Evolutionary conservation across 2,888 invertebrate species (phyloP), one percentile per base, ranked within the genome.

Genomic region (Drosophila prolongata): DNA sequence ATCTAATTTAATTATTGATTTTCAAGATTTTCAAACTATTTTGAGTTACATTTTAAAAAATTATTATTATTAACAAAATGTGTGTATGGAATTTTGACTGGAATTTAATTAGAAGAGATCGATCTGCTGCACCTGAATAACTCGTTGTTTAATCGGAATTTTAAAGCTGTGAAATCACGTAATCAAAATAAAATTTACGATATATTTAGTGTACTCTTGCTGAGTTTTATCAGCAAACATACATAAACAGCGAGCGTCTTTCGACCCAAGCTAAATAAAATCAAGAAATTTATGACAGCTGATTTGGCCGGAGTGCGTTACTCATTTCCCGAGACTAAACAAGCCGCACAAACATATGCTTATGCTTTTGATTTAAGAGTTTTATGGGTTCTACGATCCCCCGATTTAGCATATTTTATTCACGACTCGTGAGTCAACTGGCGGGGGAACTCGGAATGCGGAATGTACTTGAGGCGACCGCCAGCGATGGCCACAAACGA

Each of bases 241-340:
- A 62, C 52, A 47, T 35, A 68, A 68, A 69, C 42, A 62, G 35
- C 47, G 61, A 64, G 52, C 78, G 80, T 65, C 68, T 75, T 69
- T 68, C 68, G 79, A 73, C 75, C 64, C 44, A 30, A 40, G 53
- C n/a, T 13, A 67, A 67, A 87, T 82, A 82, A 82, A 82, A 55
- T 74, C 53, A 19, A 57, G 77, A 67, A 79, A 66, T 81, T 82
- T 84, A 83, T 87, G 79, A 55, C 66, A 53, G 46, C 49, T 67
- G 58, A 59, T 69, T 69, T 49, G 56, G 46, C 42, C 53, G 14
- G 55, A 69, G 53, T 43, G 57, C 64, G 58, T 81, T 87, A 84
- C 79, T 82, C 80, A 82, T 80, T 37, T 38, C 16, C 47, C 49
- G 66, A 81, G 66, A 44, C 65, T 58, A 50, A 76, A 68, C 71